Evolutionary conservation across 1,140 invertebrate genomes (phyloP).

Genomic region (Nylanderia fulva): DNA sequence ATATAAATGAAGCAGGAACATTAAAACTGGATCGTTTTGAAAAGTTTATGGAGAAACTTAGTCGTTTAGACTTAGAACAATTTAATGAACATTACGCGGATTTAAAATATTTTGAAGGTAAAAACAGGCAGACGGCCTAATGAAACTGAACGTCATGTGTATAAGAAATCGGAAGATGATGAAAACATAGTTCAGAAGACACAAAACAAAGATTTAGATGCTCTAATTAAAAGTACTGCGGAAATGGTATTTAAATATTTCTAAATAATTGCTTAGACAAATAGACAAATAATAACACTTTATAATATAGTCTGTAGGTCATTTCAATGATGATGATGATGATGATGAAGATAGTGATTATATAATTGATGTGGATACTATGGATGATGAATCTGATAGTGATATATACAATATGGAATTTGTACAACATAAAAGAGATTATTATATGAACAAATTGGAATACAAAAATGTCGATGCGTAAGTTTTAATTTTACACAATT

Average conservation of each 20-base stretch:
- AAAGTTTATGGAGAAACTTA: constrained; percentile 92
- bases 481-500: constrained; percentile 76
- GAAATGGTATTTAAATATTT: constrained; percentile 85
- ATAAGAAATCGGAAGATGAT: constrained; percentile 70
- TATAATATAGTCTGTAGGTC: constrained; percentile 78
- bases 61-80: constrained; percentile 92
- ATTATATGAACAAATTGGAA: constrained; percentile 96
- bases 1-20: constrained; percentile 96
- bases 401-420: constrained; percentile 91
- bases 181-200: constrained; percentile 53
- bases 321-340: constrained; percentile 85
- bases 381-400: constrained; percentile 77
- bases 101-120: constrained; percentile 93
- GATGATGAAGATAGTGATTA: constrained; percentile 45
- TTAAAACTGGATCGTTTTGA: constrained; percentile 95
- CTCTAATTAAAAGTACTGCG: constrained; percentile 87
- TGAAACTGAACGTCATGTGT: constrained; percentile 64
- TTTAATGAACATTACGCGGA: constrained; percentile 95
- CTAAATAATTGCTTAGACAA: neutral
- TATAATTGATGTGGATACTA: constrained; percentile 21
- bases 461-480: constrained; percentile 90
- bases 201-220: constrained; percentile 86
- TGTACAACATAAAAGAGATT: constrained; percentile 94
- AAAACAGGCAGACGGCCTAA: constrained; percentile 88
- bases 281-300: constrained; percentile 19